These are phyloP conservation scores for Tenthredo livida DNA, from an alignment of 2,888 invertebrate species.

Conservation along the genomic window DNA sequence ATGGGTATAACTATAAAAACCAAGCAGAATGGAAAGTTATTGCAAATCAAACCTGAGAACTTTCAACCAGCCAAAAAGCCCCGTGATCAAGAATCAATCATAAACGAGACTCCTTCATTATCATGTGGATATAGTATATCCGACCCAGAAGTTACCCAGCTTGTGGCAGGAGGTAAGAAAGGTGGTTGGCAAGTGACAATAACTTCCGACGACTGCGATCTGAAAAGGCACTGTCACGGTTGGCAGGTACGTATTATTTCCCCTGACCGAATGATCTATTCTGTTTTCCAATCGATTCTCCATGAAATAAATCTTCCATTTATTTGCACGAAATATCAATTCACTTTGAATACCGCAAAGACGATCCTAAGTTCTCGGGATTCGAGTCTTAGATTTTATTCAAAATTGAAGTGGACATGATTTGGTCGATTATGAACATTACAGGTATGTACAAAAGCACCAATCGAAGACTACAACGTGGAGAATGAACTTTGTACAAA, in stretches of 20 bases:
- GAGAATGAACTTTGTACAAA: neutral
- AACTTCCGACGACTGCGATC: conserved; percentile 23
- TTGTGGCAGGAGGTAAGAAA: neutral
- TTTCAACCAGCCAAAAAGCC: neutral
- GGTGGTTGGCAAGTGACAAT: conserved; percentile 37
- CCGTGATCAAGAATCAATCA: neutral
- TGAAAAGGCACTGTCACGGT: conserved; percentile 21
- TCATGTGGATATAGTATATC: conserved; percentile 11
- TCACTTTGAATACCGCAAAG: neutral
- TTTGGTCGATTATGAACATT: neutral
- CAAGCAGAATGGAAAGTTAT: neutral
- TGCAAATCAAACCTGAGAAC: neutral
- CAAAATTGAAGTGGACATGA: neutral
- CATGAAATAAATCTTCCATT: neutral
- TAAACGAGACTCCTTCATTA: neutral
- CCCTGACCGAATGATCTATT: neutral
- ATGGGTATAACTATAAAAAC: neutral
- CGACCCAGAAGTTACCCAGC: neutral
- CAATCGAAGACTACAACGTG: neutral
- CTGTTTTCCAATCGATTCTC: neutral
- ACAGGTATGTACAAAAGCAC: conserved; percentile 8
- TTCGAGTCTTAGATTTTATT: neutral
- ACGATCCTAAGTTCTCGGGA: neutral
- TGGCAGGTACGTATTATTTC: conserved; percentile 22
- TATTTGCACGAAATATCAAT: neutral